Conservation (phyloP, 2,888 invertebrate genomes). For the Coleophora deauratella region DNA sequence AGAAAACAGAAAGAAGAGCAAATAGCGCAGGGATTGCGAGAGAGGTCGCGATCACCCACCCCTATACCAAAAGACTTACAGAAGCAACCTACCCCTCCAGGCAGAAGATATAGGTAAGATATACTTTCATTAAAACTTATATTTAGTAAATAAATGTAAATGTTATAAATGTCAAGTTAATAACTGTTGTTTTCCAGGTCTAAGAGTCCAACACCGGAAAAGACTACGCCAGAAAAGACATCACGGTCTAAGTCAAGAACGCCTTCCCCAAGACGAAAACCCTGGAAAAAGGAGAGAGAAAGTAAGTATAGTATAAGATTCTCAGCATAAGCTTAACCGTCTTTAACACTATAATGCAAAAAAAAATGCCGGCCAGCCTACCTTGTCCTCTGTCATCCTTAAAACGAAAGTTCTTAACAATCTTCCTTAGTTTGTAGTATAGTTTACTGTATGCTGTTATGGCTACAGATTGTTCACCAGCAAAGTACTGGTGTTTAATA, state of each 20-base stretch:
- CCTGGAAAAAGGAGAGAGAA: conserved; percentile 53
- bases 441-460: too few relatives aligned
- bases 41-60: conserved; percentile 84
- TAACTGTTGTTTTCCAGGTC: conserved; percentile 31
- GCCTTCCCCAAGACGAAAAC: conserved; percentile 53
- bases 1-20: conserved; percentile 91
- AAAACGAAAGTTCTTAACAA: too few relatives aligned
- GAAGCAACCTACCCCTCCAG: conserved; percentile 82
- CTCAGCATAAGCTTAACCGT: too few relatives aligned
- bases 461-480: too few relatives aligned
- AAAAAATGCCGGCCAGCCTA: too few relatives aligned
- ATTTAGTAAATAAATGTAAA: too few relatives aligned
- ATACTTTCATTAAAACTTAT: background rate
- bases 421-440: too few relatives aligned
- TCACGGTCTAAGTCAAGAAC: conserved; percentile 63
- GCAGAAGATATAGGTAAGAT: conserved; percentile 79
- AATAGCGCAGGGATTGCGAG: conserved; percentile 79
- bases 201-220: conserved; percentile 60
- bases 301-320: conserved; percentile 29
- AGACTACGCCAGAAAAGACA: conserved; percentile 45
- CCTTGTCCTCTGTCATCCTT: too few relatives aligned
- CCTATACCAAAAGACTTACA: conserved; percentile 84
- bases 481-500: too few relatives aligned
- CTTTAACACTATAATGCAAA: too few relatives aligned
- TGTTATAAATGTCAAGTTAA: too few relatives aligned